Percentiles rank a stretch among this genome's conserved stretches.
Conservation (phyloP, 1,140 invertebrate species). For the Gryon sp. region DNA sequence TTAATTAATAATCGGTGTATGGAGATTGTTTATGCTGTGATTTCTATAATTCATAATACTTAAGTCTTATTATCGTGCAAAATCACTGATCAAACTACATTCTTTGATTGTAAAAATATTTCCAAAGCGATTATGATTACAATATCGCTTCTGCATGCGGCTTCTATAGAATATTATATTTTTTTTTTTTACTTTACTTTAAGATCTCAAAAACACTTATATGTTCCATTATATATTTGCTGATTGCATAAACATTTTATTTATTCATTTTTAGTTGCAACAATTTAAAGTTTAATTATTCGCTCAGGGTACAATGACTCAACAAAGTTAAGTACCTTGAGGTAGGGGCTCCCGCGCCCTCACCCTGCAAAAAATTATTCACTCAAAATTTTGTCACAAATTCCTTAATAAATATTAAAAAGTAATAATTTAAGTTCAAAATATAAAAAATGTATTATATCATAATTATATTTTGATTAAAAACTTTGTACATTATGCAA, state of each 20-base stretch:
- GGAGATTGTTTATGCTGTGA: slow-evolving; percentile 60
- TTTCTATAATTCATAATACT: slow-evolving; percentile 46
- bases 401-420: too few species aligned
- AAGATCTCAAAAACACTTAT: slow-evolving; percentile 30
- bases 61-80: slow-evolving; percentile 35
- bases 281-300: too few species aligned
- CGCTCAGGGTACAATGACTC: too few species aligned
- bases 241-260: slow-evolving; percentile 31
- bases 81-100: slow-evolving; percentile 36
- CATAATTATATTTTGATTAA: too few species aligned
- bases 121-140: slow-evolving; percentile 56
- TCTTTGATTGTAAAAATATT: slow-evolving; percentile 40
- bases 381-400: too few species aligned
- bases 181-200: too few species aligned
- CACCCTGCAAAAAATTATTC: too few species aligned
- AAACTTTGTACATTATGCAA: too few species aligned
- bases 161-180: slow-evolving; percentile 47
- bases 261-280: background rate
- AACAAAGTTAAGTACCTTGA: too few species aligned
- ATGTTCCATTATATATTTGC: slow-evolving; percentile 19
- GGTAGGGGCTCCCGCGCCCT: too few species aligned
- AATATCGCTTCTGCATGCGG: slow-evolving; percentile 65
- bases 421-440: too few species aligned
- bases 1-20: slow-evolving; percentile 48
- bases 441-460: too few species aligned